Conservation (phyloP, 2,797 vertebrate species). For the Phoeniculus purpureus region DNA sequence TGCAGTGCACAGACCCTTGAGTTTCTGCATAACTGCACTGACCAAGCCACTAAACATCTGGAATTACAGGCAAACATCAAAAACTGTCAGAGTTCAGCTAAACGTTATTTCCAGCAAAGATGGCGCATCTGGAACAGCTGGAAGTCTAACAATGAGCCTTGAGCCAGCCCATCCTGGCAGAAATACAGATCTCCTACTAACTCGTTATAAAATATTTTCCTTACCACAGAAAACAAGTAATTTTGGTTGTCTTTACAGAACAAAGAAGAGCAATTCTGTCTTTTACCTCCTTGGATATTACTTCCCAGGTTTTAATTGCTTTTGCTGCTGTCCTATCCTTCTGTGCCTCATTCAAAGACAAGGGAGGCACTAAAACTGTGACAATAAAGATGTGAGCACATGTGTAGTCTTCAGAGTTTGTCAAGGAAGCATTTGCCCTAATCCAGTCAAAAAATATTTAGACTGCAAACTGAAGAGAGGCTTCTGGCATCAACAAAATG, state of each 20-base stretch:
- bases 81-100: neutral
- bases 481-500: neutral
- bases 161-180: neutral
- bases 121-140: neutral
- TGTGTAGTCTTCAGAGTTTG: neutral
- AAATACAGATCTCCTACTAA: slow-evolving; percentile 7
- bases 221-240: neutral
- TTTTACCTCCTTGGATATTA: neutral
- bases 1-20: neutral
- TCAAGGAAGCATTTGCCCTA: neutral
- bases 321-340: neutral
- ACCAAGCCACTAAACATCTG: slow-evolving; percentile 3
- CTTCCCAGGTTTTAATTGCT: neutral
- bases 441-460: neutral
- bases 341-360: neutral
- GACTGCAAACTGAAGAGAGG: neutral
- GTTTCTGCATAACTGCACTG: neutral
- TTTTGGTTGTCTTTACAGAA: neutral
- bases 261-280: rapidly evolving
- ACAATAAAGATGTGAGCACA: neutral
- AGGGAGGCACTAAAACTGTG: neutral
- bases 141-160: neutral
- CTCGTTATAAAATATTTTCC: neutral
- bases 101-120: neutral
- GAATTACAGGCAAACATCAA: slow-evolving; percentile 13